Percentiles rank a stretch among this genome's conserved stretches.
These are phyloP conservation scores for Pollimyrus isidori DNA, from an alignment of 2,113 vertebrate genomes.

Conservation along the genomic window DNA sequence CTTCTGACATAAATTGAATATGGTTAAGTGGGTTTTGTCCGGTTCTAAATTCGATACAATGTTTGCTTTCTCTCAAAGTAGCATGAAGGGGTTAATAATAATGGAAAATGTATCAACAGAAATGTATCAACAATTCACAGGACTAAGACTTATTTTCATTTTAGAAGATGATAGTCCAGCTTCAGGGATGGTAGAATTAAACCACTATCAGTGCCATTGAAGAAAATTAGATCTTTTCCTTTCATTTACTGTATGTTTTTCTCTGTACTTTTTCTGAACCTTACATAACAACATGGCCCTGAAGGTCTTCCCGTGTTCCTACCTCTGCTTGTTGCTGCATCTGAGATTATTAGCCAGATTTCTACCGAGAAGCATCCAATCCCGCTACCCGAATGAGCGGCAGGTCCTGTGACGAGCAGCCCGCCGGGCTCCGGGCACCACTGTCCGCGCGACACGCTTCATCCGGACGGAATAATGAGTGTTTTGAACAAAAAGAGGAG, in stretches of 20 bases:
- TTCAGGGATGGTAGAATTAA: background rate
- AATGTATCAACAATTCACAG: background rate
- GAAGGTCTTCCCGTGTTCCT: background rate
- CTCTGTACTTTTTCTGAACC: background rate
- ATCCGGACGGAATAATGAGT: background rate
- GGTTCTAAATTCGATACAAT: background rate
- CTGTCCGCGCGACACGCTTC: background rate
- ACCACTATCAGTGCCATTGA: background rate
- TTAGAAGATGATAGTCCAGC: background rate
- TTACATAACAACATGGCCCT: background rate
- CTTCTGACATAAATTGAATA: constrained; percentile 5
- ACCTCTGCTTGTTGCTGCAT: background rate
- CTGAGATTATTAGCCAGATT: background rate
- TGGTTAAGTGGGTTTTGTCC: background rate
- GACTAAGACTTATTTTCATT: background rate
- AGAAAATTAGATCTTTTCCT: background rate
- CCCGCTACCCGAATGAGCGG: background rate
- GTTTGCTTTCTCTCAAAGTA: background rate
- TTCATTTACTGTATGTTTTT: background rate
- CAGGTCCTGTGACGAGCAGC: background rate
- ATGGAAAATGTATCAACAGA: background rate
- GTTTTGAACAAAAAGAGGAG: background rate
- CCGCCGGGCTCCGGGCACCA: background rate
- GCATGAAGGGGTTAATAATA: background rate
- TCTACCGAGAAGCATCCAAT: background rate